Base-by-base conservation (phyloP, 1,140 invertebrate genomes). In the Leptinotarsa texana region DNA sequence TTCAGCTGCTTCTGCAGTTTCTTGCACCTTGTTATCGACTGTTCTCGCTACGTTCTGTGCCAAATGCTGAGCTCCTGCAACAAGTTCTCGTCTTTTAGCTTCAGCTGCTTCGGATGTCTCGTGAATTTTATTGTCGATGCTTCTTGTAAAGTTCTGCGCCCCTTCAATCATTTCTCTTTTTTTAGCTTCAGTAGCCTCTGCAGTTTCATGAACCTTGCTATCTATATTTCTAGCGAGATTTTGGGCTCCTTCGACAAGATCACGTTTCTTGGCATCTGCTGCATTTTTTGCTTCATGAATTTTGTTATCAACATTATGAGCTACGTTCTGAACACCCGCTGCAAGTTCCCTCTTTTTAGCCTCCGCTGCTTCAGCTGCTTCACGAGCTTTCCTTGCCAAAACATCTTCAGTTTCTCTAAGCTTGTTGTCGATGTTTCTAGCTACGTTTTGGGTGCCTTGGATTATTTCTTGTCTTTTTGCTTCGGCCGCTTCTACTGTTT, bases 221-320 rank as follows among this genome's bases (percentile, higher is more conserved):
- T 80, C 76, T 21, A 81, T 63, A 51, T 24, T 42, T 69, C 74
- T 68, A 6, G 74, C 74, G 13, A 75, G 49, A 22, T 74, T 75
- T 27, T 78, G 74, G n/a, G 75, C 73, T n/a, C 73, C 75, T 61
- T 80, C 75, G 13, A 66, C 77, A 8, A 76, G 57, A 63, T 73
- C 73, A 68, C 73, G 63, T 13, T 77, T 77, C 68, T 75, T 79
- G 13, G 67, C 24, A 27, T 75, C 78, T 13, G 78, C 74, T 33
- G 68, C 68, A 18, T 74, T 61, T 47, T 66, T 24, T 21, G 74
- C 63, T 70, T 75, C 67, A 66, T 75, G 33, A 18, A 78, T 6
- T 72, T 80, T 70, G 13, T 74, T 69, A 51, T 79, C 75, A 42
- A 73, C 48, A 33, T 61, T 57, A 21, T 65, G 47, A 4, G 69